Base-by-base conservation (phyloP, 2,888 invertebrate genomes). In the Chelonus formosanus region DNA sequence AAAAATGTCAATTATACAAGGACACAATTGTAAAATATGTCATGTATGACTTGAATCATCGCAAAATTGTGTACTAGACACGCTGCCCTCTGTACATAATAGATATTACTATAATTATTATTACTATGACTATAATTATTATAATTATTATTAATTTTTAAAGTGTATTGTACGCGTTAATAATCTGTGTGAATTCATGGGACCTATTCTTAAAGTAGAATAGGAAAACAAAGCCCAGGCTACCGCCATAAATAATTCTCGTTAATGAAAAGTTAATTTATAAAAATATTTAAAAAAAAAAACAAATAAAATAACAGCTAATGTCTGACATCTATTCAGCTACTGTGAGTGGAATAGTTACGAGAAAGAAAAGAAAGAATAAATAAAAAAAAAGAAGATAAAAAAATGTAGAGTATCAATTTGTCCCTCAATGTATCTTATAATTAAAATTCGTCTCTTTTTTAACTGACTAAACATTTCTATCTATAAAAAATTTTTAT, bases 1-100 rank as follows among this genome's bases (percentile, higher is more conserved):
- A 20, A 20, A 50, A 55, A 61, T 35, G 36, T 58, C 32, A 63
- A 35, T 63, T 44, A 32, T 57, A 44, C 7, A 63, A 55, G 35
- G 35, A 55, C 48, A 10, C 31, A 48, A 31, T 55, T 40, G 31
- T 59, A 60, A 57, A 50, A 43, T 56, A 53, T 61, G 65, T 20
- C 20, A 20, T 20, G 20, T 20, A 20, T 20, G 20, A 20, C 20
- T 20, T 20, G 20, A 20, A 20, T 20, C 20, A 20, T 20, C 20
- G 20, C 20, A 20, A 20, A 20, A 20, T 20, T 20, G 20, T 43
- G 58, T 60, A 73, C 71, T 80, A 79, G 78, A 77, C 78, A 76
- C 77, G 75, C 77, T 80, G 78, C 78, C 81, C 80, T 80, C 76
- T 83, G 83, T 83, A 83, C 75, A 82, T 81, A 81, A 71, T 70